Evolutionary conservation across 2,797 vertebrate genomes (phyloP).

Genomic region (Hypotaenidia okinawae): DNA sequence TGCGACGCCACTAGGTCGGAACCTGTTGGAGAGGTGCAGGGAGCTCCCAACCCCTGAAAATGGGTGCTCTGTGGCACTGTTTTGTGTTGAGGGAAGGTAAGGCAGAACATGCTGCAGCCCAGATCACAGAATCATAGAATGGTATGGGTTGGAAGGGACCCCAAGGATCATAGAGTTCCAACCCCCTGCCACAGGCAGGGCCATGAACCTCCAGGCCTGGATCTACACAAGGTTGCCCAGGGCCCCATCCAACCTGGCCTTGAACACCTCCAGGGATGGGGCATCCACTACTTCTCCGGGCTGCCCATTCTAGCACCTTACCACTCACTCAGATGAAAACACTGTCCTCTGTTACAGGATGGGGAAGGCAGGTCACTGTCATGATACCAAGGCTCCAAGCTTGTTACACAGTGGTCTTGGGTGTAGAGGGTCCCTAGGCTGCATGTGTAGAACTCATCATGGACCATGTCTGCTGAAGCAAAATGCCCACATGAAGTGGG

Average conservation of each 20-base stretch:
- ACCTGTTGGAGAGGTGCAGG: fast-evolving
- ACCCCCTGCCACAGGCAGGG: no score
- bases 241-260: no score
- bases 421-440: neutral
- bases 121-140: no score
- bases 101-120: neutral
- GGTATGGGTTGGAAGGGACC: no score
- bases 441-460: neutral
- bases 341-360: neutral
- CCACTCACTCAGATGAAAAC: neutral
- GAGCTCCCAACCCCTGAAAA: neutral
- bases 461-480: neutral
- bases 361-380: neutral
- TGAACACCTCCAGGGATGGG: no score
- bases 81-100: neutral
- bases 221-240: no score
- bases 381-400: neutral
- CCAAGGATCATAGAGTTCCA: no score
- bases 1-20: neutral
- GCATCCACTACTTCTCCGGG: no score
- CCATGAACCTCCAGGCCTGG: no score
- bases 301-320: no score
- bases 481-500: neutral
- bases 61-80: fast-evolving
- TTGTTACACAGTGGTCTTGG: neutral